Evolutionary conservation across 2,797 vertebrate species (phyloP).

Genomic region (Enteromius trimaculatus): DNA sequence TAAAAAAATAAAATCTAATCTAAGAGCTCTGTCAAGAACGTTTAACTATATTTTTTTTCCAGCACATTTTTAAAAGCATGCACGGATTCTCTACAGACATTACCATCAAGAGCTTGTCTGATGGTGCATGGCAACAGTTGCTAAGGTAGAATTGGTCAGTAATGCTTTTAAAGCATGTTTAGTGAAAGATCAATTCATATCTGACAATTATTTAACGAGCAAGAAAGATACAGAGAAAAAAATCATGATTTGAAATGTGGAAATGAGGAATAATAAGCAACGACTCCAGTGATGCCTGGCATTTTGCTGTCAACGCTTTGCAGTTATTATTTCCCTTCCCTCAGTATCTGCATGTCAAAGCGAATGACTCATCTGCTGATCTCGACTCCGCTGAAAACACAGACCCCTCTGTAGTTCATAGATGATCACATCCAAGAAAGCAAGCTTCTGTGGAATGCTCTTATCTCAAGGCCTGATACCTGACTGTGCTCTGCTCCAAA

Average conservation of each 20-base stretch:
- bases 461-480: background rate
- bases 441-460: constrained; percentile 11
- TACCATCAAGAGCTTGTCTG: background rate
- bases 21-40: background rate
- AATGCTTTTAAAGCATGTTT: background rate
- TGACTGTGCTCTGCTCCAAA: constrained; percentile 9
- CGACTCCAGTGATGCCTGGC: constrained; percentile 24
- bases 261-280: constrained; percentile 31
- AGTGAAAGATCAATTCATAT: constrained; percentile 1
- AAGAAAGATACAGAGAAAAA: background rate
- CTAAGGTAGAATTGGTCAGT: background rate
- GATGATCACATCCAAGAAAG: constrained; percentile 19
- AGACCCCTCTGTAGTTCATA: constrained; percentile 15
- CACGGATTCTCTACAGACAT: background rate
- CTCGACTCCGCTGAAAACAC: constrained; percentile 17
- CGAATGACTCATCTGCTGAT: constrained; percentile 37
- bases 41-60: background rate
- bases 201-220: background rate
- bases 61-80: background rate
- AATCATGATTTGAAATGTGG: background rate
- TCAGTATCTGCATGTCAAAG: constrained; percentile 39
- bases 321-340: constrained; percentile 32
- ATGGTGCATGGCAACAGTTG: background rate
- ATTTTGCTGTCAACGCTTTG: constrained; percentile 32
- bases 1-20: too few relatives aligned